Base-by-base conservation (phyloP, 2,888 invertebrate genomes). In the Dasypogon diadema region DNA sequence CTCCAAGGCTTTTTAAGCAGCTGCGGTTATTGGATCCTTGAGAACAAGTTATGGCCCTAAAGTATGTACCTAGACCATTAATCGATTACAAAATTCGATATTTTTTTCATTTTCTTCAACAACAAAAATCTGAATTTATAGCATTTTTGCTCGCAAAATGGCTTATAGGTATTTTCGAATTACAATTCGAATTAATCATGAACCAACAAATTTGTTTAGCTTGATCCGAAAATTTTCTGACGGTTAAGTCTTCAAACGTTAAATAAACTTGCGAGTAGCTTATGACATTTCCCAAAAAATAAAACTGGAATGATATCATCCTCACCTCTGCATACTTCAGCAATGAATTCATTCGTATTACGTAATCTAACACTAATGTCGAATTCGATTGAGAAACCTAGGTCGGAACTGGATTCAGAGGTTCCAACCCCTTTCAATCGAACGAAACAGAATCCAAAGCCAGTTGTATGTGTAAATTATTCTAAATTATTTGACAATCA, bases 201-300 rank as follows among this genome's bases (percentile, higher is more conserved):
- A 58, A 58, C 16, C n/a, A 16, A 34, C 58, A 58, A 14, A 58
- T 58, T 16, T 55, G 22, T 21, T n/a, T 55, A 16, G 55, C 54
- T 54, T 6, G 4, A n/a, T 30, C 18, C n/a, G 24, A 22, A 12
- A 22, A 22, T 55, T 18, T 22, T 54, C 10, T 10, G n/a, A n/a
- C n/a, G n/a, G n/a, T n/a, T 10, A 30, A 30, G 1, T 30, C 34
- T 10, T 30, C 34, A 30, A 30, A 30, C 10, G 34, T 30, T 30
- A 30, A 10, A 6, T 30, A 5, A 5, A 6, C 10, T 30, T 30
- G 34, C 10, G 0, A 0, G 10, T 5, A 30, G 10, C 5, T 30
- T 30, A 30, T 30, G 10, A 30, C 6, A 6, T 30, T 30, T 30
- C 0, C 34, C 34, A 30, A 10, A 30, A 30, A 30, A 30, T 30